phyloP scores from a whole-genome alignment of 2,888 invertebrate genomes.

The Ethmia dodecea region DNA sequence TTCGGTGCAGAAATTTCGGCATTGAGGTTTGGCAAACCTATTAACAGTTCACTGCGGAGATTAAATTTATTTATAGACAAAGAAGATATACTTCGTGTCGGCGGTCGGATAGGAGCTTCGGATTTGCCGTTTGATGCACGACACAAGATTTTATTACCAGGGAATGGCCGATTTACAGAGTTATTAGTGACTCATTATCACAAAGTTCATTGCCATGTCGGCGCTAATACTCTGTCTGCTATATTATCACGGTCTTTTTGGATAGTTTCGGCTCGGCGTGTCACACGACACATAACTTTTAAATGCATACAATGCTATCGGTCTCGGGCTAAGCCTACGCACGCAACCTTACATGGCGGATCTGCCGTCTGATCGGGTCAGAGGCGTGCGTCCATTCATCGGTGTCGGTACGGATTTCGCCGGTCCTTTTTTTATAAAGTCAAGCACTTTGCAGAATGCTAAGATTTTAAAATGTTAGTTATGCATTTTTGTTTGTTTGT shows the following conservation, averaged over 20 bases:
- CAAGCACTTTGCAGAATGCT: too few species aligned
- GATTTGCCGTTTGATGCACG: slow-evolving; percentile 2
- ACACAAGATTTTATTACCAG: slow-evolving; percentile 3
- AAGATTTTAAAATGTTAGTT: too few species aligned
- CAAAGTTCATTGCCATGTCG: slow-evolving; percentile 6
- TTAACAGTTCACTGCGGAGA: neutral
- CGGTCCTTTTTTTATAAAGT: too few species aligned
- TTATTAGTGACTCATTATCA: slow-evolving; percentile 11
- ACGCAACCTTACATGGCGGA: too few species aligned
- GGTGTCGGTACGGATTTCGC: too few species aligned
- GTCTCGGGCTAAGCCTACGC: neutral
- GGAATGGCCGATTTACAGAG: slow-evolving; percentile 1
- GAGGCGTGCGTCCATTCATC: too few species aligned
- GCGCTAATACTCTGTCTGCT: slow-evolving; percentile 3
- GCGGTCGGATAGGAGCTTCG: slow-evolving; percentile 7
- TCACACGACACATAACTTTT: neutral
- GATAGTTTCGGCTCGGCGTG: slow-evolving; percentile 9
- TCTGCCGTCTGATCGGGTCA: too few species aligned
- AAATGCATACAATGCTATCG: slow-evolving; percentile 2
- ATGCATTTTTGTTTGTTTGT: too few species aligned
- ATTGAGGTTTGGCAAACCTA: neutral
- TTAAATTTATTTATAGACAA: slow-evolving; percentile 8
- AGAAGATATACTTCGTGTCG: slow-evolving; percentile 7
- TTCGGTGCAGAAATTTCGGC: neutral
- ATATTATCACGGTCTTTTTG: slow-evolving; percentile 5